Conservation (phyloP, 1,140 invertebrate species). For the Melipona quadrifasciata region DNA sequence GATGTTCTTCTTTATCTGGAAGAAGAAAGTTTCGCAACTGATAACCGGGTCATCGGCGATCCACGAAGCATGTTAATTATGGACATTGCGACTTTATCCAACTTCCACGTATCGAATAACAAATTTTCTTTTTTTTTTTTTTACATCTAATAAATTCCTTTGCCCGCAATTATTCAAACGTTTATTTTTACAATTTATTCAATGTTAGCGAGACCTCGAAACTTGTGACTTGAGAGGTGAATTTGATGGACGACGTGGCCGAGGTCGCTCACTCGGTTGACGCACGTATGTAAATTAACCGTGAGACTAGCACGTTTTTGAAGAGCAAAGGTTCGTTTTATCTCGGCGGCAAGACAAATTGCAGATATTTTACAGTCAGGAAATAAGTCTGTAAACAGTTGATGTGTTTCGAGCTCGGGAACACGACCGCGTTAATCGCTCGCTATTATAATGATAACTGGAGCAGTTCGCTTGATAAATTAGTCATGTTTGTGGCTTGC, state of each 20-base stretch:
- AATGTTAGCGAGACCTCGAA: not conserved
- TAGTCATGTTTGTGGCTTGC: not conserved
- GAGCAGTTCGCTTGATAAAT: slow-evolving; percentile 19
- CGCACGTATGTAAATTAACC: slow-evolving; percentile 60
- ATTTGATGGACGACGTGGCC: slow-evolving; percentile 37
- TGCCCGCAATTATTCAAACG: not conserved
- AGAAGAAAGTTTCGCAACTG: not conserved
- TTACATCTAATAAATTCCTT: not conserved
- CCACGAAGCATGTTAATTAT: slow-evolving; percentile 6
- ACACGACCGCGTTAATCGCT: not conserved
- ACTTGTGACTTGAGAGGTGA: not conserved
- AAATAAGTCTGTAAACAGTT: not conserved
- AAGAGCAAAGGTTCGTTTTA: slow-evolving; percentile 37
- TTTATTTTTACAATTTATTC: not conserved
- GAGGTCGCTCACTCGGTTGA: slow-evolving; percentile 46
- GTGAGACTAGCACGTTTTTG: not conserved
- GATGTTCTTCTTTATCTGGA: not conserved
- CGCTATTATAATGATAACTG: slow-evolving; percentile 28
- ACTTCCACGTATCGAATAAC: not conserved
- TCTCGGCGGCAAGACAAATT: not conserved
- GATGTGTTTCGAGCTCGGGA: not conserved
- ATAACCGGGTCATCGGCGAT: not conserved
- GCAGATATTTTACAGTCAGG: not conserved
- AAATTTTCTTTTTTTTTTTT: not conserved
- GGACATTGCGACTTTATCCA: not conserved